Percentiles rank a stretch among this genome's conserved stretches.
These are phyloP conservation scores for Muntiacus reevesi DNA, from an alignment of 2,113 vertebrate species.

Conservation along the genomic window DNA sequence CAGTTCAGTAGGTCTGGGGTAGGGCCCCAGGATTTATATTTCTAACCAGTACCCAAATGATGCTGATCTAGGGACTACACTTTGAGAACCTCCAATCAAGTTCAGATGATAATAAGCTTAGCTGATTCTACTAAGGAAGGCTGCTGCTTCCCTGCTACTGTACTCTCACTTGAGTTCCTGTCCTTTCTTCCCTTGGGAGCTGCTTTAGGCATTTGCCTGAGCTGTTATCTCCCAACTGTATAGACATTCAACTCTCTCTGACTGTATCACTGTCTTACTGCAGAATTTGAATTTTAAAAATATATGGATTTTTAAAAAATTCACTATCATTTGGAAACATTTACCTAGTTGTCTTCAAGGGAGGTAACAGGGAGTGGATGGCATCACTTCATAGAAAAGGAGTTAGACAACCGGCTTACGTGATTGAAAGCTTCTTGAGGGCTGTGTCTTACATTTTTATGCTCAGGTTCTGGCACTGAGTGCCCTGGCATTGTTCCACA, in stretches of 20 bases:
- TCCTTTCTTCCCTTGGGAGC: not conserved
- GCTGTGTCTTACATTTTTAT: not conserved
- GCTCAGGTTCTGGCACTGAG: not conserved
- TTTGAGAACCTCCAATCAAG: not conserved
- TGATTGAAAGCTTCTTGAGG: not conserved
- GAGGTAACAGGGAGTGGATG: not conserved
- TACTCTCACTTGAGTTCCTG: not conserved
- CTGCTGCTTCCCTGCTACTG: not conserved
- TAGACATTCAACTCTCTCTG: not conserved
- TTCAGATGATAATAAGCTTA: not conserved
- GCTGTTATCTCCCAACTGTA: not conserved
- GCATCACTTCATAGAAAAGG: not conserved
- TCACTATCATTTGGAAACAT: not conserved
- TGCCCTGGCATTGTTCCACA: not conserved
- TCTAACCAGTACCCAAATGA: not conserved
- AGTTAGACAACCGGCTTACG: not conserved
- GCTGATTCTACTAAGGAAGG: not conserved
- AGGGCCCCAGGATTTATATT: not conserved
- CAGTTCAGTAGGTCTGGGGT: not conserved
- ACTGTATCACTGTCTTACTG: not conserved
- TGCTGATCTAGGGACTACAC: not conserved
- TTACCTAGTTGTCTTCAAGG: not conserved
- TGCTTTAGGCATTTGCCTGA: not conserved
- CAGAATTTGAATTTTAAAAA: not conserved
- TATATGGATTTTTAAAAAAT: not conserved